Conservation (phyloP, 2,888 invertebrate genomes). For the Athripsodes cinereus region DNA sequence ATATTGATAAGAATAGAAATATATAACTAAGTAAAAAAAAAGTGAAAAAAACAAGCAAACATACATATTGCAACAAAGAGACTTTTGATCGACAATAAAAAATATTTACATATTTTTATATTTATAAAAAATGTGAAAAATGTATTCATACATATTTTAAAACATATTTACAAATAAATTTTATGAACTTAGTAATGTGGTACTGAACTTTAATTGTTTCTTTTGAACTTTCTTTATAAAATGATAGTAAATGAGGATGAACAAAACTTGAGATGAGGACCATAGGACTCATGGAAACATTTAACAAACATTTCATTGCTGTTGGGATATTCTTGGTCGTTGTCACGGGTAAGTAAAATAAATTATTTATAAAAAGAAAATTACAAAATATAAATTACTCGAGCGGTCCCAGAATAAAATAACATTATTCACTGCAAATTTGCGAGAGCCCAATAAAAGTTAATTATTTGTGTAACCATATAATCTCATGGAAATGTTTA, state of each 20-base stretch:
- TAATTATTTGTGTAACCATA: no score
- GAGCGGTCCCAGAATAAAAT: no score
- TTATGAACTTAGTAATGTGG: not conserved
- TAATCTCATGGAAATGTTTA: no score
- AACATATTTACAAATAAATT: not conserved
- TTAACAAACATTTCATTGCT: not conserved
- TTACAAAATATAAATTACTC: no score
- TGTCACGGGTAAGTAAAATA: conserved; percentile 10
- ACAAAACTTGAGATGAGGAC: conserved; percentile 12
- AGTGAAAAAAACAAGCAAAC: no score
- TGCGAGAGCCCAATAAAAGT: no score
- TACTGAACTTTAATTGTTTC: not conserved
- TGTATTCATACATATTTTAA: not conserved
- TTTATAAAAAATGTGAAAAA: not conserved
- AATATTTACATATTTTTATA: not conserved
- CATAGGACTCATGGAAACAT: conserved; percentile 7
- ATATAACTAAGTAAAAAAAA: no score
- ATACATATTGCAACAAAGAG: no score
- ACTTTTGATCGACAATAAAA: no score
- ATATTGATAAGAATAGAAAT: no score
- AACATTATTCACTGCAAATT: no score
- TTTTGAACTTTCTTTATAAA: not conserved
- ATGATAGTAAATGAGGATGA: not conserved
- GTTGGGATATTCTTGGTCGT: conserved; percentile 6
- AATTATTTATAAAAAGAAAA: no score